Conservation (phyloP, 1,140 invertebrate genomes). For the Drosophila willistoni region DNA sequence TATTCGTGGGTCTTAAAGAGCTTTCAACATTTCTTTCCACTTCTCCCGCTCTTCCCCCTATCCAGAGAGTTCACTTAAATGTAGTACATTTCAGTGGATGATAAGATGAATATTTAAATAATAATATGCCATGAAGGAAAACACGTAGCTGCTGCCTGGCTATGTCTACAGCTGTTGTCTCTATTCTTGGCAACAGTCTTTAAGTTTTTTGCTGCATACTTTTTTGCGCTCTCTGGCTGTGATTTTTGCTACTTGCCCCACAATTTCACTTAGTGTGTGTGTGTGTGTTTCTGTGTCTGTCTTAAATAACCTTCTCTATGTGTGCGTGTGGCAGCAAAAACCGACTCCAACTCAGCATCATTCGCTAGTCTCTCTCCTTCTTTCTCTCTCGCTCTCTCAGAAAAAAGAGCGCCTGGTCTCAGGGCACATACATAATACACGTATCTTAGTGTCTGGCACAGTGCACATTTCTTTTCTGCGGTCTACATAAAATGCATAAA, state of each 20-base stretch:
- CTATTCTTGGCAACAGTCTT: conserved; percentile 33
- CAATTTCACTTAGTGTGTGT: neutral
- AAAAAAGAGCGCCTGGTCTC: neutral
- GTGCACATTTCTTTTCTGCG: conserved; percentile 65
- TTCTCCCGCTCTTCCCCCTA: neutral
- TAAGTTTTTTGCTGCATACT: conserved; percentile 46
- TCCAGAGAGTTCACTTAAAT: neutral
- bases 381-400: too few species aligned
- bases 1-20: conserved; percentile 6
- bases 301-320: too few species aligned
- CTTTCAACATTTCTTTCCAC: neutral
- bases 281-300: too few species aligned
- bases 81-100: neutral
- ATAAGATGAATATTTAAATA: conserved; percentile 12
- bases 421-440: conserved; percentile 72
- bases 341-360: conserved; percentile 45
- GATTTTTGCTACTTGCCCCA: conserved; percentile 32
- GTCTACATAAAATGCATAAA: conserved; percentile 78
- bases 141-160: conserved; percentile 25
- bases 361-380: neutral
- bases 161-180: conserved; percentile 32
- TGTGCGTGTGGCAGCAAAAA: conserved; percentile 14
- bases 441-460: conserved; percentile 74
- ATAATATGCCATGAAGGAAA: conserved; percentile 2
- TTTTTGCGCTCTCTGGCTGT: conserved; percentile 47